Evolutionary conservation across 2,888 invertebrate species (phyloP), one percentile per base, ranked within the genome.

Genomic region (Himalopsyche anomala): DNA sequence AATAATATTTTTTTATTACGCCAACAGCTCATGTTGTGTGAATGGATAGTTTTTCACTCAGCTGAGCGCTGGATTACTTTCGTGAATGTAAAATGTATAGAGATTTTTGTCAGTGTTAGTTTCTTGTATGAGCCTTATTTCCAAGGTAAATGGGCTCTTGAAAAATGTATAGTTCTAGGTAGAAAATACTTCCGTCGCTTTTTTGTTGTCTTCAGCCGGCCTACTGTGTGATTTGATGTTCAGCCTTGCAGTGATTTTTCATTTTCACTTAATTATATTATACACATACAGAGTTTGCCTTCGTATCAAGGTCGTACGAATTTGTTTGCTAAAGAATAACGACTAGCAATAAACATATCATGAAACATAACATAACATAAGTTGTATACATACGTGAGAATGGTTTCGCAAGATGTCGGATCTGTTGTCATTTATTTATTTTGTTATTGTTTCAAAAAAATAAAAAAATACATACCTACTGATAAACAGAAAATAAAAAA

Each of bases 141-240:
- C 74, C 74, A 74, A 74, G 74, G 80, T 80, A 80, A 80, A 80
- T 80, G 40, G 80, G 80, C 80, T 80, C 80, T 80, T 80, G 80
- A 80, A 80, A 80, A 42, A 80, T 80, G 45, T 80, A 45, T 51
- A 80, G 80, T 19, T 42, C 11, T 42, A 45, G 38, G 38, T 80
- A 40, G 17, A 74, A n/a, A 74, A 80, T 42, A 42, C 80, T 80
- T 80, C 80, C 80, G 80, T 45, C 45, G 42, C 42, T 80, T 74
- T 69, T 74, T 74, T 74, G 74, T 74, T 74, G 74, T 74, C 74
- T 74, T 74, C 36, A 28, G 74, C 36, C 28, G 74, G 74, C 74
- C 36, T 74, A 36, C 62, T 28, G 28, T 62, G 74, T 74, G 74
- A 74, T 74, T 74, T 74, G 74, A 74, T 74, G 74, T 36, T 74